These are phyloP conservation scores for Galago senegalensis DNA, from an alignment of 2,797 vertebrate genomes.

Conservation along the genomic window DNA sequence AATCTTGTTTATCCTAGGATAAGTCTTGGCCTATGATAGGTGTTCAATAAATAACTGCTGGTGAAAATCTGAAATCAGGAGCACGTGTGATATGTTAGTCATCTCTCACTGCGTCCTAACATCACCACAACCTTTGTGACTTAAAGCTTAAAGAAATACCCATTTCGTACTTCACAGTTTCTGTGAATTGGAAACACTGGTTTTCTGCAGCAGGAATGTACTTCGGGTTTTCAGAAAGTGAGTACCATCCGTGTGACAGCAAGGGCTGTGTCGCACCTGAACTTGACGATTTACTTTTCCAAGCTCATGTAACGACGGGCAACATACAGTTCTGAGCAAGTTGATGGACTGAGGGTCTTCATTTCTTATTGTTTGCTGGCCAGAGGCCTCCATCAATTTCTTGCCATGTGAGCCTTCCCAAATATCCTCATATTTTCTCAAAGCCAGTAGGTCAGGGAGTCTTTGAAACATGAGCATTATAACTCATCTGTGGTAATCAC, in stretches of 20 bases:
- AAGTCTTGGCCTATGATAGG: not conserved
- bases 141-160: not conserved
- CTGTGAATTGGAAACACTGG: not conserved
- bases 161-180: not conserved
- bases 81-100: not conserved
- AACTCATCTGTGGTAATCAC: not conserved
- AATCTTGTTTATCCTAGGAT: not conserved
- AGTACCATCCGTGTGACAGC: not conserved
- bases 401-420: not conserved
- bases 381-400: not conserved
- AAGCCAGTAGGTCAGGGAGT: not conserved
- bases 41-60: slow-evolving; percentile 1
- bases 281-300: not conserved
- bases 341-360: not conserved
- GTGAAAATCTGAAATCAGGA: not conserved
- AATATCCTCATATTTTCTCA: not conserved
- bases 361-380: not conserved
- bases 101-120: not conserved
- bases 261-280: not conserved
- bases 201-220: not conserved
- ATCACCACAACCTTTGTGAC: not conserved
- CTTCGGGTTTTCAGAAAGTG: not conserved
- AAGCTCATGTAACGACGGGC: fast-evolving
- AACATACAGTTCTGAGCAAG: not conserved
- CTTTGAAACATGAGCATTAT: not conserved